Percentiles rank a stretch among this genome's conserved stretches.
phyloP scores from a whole-genome alignment of 2,113 vertebrate species.

The Osmerus mordax region DNA sequence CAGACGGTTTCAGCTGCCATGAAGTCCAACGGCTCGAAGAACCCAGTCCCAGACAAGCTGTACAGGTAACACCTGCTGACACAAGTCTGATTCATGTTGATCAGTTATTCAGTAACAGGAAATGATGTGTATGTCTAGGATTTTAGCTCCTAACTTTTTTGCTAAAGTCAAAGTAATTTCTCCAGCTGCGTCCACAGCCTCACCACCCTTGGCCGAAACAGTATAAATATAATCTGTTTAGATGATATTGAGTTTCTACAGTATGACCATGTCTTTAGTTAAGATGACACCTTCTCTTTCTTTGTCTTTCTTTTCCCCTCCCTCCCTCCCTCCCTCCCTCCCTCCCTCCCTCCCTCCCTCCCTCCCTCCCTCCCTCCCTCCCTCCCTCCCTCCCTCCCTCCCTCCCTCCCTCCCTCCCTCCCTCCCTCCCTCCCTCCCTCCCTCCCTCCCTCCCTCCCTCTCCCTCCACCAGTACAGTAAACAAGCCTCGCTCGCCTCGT shows the following conservation, averaged over 20 bases:
- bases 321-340: not conserved
- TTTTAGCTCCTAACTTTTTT: no score
- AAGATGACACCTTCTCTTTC: not conserved
- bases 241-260: no score
- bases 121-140: no score
- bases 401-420: no score
- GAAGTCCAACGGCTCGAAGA: slow-evolving; percentile 66
- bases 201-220: no score
- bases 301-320: not conserved
- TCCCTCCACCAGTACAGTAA: slow-evolving; percentile 75
- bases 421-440: not conserved
- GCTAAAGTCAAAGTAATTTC: no score
- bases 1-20: slow-evolving; percentile 76
- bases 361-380: not conserved
- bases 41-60: slow-evolving; percentile 70
- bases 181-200: no score
- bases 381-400: slow-evolving; percentile 14
- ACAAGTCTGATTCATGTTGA: no score
- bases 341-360: not conserved
- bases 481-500: slow-evolving; percentile 81
- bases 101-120: no score
- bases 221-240: not conserved
- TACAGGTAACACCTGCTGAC: slow-evolving; percentile 63
- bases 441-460: not conserved
- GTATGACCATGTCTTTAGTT: no score